phyloP scores from a whole-genome alignment of 2,113 vertebrate species.

The Heterocephalus glaber region DNA sequence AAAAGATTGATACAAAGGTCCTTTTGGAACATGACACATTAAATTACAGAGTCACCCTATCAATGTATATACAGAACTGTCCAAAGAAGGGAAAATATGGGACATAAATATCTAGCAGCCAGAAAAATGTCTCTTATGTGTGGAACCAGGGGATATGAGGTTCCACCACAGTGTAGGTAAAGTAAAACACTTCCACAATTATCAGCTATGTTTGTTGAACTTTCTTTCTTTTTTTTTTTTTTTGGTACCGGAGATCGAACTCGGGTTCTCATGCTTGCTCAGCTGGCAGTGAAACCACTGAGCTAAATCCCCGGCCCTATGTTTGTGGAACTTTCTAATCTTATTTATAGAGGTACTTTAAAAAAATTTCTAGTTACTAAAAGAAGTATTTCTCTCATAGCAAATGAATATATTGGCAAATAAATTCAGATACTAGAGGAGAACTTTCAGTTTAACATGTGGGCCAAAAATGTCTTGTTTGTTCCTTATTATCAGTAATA shows the following conservation, averaged over 20 bases:
- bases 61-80: not conserved
- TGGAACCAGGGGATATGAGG: not conserved
- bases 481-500: not conserved
- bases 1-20: slow-evolving; percentile 39
- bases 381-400: slow-evolving; percentile 18
- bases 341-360: not conserved
- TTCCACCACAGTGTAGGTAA: not conserved
- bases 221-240: too few species aligned
- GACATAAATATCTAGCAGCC: slow-evolving; percentile 13
- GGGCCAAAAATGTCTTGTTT: not conserved
- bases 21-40: slow-evolving; percentile 53
- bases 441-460: not conserved
- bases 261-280: too few species aligned
- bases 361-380: not conserved
- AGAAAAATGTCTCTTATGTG: not conserved
- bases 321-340: not conserved
- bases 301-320: too few species aligned
- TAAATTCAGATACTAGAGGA: slow-evolving; percentile 18
- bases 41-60: slow-evolving; percentile 16
- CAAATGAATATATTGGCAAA: slow-evolving; percentile 36
- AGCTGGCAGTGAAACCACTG: too few species aligned
- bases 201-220: not conserved
- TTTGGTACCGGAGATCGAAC: too few species aligned
- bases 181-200: not conserved
- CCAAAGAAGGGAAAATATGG: slow-evolving; percentile 48